phyloP scores from a whole-genome alignment of 2,888 invertebrate genomes.

The Scaptomyza polygonia region DNA sequence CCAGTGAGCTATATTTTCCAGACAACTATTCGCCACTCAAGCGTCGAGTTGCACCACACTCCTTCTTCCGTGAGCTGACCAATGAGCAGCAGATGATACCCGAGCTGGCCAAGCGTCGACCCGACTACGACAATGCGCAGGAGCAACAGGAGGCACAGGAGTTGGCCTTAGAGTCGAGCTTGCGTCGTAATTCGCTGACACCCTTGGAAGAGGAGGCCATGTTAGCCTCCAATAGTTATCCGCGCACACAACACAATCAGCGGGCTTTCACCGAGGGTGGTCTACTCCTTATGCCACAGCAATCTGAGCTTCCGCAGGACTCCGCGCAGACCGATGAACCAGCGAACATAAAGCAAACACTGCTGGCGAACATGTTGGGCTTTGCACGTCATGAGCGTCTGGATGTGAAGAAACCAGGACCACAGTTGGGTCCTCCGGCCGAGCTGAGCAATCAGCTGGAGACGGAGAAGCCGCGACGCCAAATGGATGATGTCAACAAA shows the following conservation, averaged over 20 bases:
- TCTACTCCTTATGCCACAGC: constrained; percentile 85
- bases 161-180: constrained; percentile 64
- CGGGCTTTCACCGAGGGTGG: constrained; percentile 88
- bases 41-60: constrained; percentile 55
- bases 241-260: constrained; percentile 55
- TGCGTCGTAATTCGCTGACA: constrained; percentile 75
- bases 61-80: constrained; percentile 80
- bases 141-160: constrained; percentile 60
- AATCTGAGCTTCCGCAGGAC: constrained; percentile 72
- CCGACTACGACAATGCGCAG: constrained; percentile 32
- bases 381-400: constrained; percentile 95
- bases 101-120: constrained; percentile 53
- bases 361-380: constrained; percentile 88
- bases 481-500: constrained; percentile 65
- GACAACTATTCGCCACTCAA: constrained; percentile 75
- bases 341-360: constrained; percentile 53
- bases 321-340: constrained; percentile 55
- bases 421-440: constrained; percentile 86
- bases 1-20: constrained; percentile 80
- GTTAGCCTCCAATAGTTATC: constrained; percentile 80
- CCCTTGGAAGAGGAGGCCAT: constrained; percentile 81
- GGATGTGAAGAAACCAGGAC: constrained; percentile 98
- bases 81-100: constrained; percentile 67
- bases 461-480: constrained; percentile 57
- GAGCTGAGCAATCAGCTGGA: constrained; percentile 58